phyloP scores from a whole-genome alignment of 2,888 invertebrate species.

The Ichneumon xanthorius region DNA sequence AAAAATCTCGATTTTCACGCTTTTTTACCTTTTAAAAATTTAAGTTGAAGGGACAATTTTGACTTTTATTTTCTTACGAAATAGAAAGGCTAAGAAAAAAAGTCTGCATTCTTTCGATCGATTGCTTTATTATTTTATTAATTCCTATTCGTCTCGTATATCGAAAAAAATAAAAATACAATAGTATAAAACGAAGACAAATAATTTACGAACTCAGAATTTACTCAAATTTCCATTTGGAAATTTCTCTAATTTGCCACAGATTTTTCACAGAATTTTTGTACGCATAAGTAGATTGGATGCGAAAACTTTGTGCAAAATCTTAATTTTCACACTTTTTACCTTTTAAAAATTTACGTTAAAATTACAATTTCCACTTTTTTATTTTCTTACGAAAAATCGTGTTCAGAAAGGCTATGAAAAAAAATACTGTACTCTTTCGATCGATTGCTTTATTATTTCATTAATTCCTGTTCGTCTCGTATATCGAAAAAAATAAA shows the following conservation, averaged over 20 bases:
- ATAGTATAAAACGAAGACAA: conserved; percentile 52
- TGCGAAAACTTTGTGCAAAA: too few relatives aligned
- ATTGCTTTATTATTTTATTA: conserved; percentile 47
- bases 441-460: conserved; percentile 36
- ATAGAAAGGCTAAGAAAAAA: neutral
- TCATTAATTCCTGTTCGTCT: conserved; percentile 29
- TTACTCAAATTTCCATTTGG: conserved; percentile 1
- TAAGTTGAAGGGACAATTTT: too few relatives aligned
- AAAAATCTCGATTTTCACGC: too few relatives aligned
- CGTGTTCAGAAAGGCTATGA: too few relatives aligned
- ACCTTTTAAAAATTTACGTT: too few relatives aligned
- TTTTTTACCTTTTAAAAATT: too few relatives aligned
- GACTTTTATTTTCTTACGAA: too few relatives aligned
- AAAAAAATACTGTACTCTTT: neutral
- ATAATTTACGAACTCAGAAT: conserved; percentile 37
- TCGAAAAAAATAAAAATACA: conserved; percentile 55
- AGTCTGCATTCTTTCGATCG: neutral
- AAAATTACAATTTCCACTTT: too few relatives aligned
- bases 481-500: conserved; percentile 51
- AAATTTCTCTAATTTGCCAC: neutral
- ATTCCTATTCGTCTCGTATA: conserved; percentile 10
- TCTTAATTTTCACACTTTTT: too few relatives aligned
- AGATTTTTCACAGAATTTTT: neutral
- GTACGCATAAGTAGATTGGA: too few relatives aligned
- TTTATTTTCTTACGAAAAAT: too few relatives aligned